Base-by-base conservation (phyloP, 2,797 vertebrate species). In the Ctenopoma multispine region DNA sequence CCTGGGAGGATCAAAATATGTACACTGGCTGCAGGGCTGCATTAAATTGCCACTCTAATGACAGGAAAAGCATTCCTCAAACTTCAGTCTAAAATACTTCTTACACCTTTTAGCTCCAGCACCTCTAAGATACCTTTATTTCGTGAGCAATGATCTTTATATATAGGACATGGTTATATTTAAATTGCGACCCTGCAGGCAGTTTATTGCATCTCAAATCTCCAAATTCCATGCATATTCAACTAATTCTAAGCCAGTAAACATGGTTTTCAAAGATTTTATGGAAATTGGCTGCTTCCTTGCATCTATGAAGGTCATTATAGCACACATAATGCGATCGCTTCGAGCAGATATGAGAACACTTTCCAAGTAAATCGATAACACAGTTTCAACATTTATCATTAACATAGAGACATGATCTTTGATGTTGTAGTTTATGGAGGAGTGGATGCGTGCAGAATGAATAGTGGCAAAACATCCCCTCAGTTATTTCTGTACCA, bases 291-390 rank as follows among this genome's bases (percentile, higher is more conserved):
- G 2, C 36, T 67, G 36, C 31, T 27, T 50, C 24, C 36, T 40
- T 64, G 58, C 46, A 53, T 71, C 56, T 67, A 44, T 49, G 46
- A 68, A 63, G 58, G 66, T 75, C 61, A 56, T 65, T 64, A 53
- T 46, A 46, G 51, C 24, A 62, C 44, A 21, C 18, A 53, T 57
- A 34, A 31, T 20, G 24, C 34, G 23, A 27, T 21, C n/a, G 57
- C 59, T 54, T 14, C 0, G 0, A 69, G 38, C 43, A 54, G 54
- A 67, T 61, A 11, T 24, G 20, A 53, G 48, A 66, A 54, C 38
- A 14, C 18, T 49, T 67, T 61, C 29, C 23, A 40, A 62, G 23
- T 27, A 48, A 81, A 80, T 80, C 53, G 5, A 71, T 85, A 81
- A 23, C 27, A 29, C 49, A 29, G 17, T 66, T 61, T 66, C 24